phyloP scores from a whole-genome alignment of 2,888 invertebrate species.

The Mythimna pallens region DNA sequence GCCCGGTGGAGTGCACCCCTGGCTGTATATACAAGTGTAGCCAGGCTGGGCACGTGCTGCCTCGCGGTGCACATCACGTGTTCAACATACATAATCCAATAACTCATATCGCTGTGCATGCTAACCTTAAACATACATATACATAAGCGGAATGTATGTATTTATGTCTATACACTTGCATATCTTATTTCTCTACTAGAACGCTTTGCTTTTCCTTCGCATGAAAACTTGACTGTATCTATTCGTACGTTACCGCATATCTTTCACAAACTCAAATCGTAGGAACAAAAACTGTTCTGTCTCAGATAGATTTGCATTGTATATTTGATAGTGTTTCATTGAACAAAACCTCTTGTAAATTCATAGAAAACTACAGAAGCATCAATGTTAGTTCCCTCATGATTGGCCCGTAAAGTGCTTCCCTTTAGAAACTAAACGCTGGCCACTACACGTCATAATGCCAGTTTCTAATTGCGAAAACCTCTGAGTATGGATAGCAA shows the following conservation, averaged over 20 bases:
- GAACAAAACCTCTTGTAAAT: conserved; percentile 1
- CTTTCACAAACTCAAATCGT: conserved; percentile 15
- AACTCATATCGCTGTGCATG: conserved; percentile 72
- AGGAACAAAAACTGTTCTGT: conserved; percentile 5
- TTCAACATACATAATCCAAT: conserved; percentile 70
- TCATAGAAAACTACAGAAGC: background rate
- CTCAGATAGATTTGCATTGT: conserved; percentile 3
- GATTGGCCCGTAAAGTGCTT: conserved; percentile 74
- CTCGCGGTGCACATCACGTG: conserved; percentile 75
- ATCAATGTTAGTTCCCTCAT: conserved; percentile 56
- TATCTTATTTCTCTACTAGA: conserved; percentile 51
- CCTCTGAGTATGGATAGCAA: conserved; percentile 65
- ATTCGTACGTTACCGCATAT: conserved; percentile 22
- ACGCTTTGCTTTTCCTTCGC: conserved; percentile 63
- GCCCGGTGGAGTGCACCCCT: conserved; percentile 72
- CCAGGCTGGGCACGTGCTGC: conserved; percentile 73
- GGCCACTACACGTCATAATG: conserved; percentile 67
- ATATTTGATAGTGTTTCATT: conserved; percentile 4
- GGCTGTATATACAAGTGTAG: conserved; percentile 69
- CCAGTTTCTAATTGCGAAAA: conserved; percentile 72
- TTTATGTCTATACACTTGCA: conserved; percentile 43
- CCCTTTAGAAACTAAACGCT: conserved; percentile 77
- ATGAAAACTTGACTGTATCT: conserved; percentile 45
- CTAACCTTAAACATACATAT: conserved; percentile 61
- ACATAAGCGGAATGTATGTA: conserved; percentile 49